Base-by-base conservation (phyloP, 2,888 invertebrate genomes). In the Melanchra persicariae region DNA sequence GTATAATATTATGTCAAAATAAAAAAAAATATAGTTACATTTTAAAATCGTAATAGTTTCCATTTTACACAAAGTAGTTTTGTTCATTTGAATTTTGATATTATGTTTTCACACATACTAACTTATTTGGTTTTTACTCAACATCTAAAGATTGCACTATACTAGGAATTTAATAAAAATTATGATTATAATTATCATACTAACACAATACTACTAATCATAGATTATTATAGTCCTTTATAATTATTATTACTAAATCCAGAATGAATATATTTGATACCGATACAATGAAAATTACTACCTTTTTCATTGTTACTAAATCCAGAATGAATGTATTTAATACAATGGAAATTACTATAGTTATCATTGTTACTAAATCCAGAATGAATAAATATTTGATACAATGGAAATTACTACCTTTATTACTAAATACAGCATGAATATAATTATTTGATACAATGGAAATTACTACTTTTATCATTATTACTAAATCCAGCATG, bases 101-200 rank as follows among this genome's bases (percentile, higher is more conserved):
- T n/a, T n/a, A n/a, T n/a, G n/a, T 26, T 34, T 30, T 34, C 1
- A 1, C 30, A 43, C 24, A 15, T 19, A 15, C 6, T 2, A 0
- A 30, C n/a, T 34, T n/a, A 34, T n/a, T 58, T 47, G 24, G 22
- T 54, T 69, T 67, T 26, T 9, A 6, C 4, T 26, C 34, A 66
- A 37, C 3, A 37, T 47, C 37, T 49, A 24, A 55, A 55, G 37
- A 55, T 26, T 43, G n/a, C 24, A 51, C 15, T 34, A n/a, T 9
- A 19, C 15, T 58, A 49, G 3, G 9, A 17, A 66, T 30, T 10
- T 30, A 51, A 24, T 52, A 24, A 9, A n/a, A 66, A 12, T 55
- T 40, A 30, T 51, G 30, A 59, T 51, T 51, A 43, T 9, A n/a
- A n/a, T n/a, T n/a, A 51, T 30, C 30, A 71, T 51, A 71, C 17